Percentiles rank a stretch among this genome's conserved stretches.
Evolutionary conservation across 1,140 invertebrate species (phyloP).

Genomic region (Zaprionus tsacasi): DNA sequence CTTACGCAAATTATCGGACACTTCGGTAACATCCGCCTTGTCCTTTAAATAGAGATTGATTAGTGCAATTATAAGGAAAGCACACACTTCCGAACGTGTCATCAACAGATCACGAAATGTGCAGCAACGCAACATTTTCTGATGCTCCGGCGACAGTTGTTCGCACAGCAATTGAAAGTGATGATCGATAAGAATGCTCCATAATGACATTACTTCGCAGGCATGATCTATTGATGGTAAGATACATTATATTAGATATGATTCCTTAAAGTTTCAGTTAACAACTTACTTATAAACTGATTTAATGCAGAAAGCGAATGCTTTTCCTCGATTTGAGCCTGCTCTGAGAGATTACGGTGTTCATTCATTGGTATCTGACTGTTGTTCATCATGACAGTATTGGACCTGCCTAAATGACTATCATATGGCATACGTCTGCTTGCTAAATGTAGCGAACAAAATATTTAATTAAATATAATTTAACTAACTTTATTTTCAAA

Average conservation of each 20-base stretch:
- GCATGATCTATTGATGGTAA: conserved; percentile 86
- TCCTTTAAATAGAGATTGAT: conserved; percentile 96
- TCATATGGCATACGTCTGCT: conserved; percentile 53
- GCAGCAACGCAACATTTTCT: conserved; percentile 86
- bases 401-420: conserved; percentile 68
- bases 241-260: neutral
- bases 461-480: neutral
- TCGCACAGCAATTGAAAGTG: conserved; percentile 94
- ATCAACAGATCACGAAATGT: conserved; percentile 93
- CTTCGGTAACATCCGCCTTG: conserved; percentile 96
- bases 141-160: conserved; percentile 87
- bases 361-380: conserved; percentile 56
- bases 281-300: conserved; percentile 87
- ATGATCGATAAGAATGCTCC: conserved; percentile 96
- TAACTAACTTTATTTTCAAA: neutral
- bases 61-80: conserved; percentile 89
- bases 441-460: conserved; percentile 3
- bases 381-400: conserved; percentile 61
- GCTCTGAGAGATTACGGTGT: conserved; percentile 83
- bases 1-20: conserved; percentile 94
- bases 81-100: conserved; percentile 92
- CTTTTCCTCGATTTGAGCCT: conserved; percentile 86
- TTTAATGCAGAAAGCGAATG: conserved; percentile 92
- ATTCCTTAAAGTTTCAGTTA: neutral
- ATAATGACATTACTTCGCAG: conserved; percentile 96